Evolutionary conservation across 1,140 invertebrate genomes (phyloP), one percentile per base, ranked within the genome.

Genomic region (Drosophila pruinosa): DNA sequence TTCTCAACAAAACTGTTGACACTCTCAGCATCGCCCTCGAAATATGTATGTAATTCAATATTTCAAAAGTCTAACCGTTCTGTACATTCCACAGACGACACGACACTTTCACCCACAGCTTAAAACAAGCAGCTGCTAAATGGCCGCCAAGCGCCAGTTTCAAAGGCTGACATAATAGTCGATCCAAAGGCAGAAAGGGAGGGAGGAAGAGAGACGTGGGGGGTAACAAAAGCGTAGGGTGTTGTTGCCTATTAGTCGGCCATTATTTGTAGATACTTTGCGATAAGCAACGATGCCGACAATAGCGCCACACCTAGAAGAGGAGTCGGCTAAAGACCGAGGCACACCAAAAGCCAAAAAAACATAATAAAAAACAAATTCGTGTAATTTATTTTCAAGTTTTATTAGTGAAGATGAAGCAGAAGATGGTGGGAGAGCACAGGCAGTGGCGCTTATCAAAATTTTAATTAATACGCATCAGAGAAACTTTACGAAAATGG

Each of bases 391-490:
- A 86, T 86, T 86, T 86, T 71, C 76, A 86, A 80, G 47, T 74
- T 86, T 74, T 81, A 86, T 85, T 85, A 74, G 64, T n/a, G n/a
- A 54, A 54, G 41, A n/a, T 7, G 24, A n/a, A 17, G 34, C 4
- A 12, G 39, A 10, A 22, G 38, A 31, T n/a, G 45, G 17, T 39
- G 4, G 24, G 12, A 21, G 34, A 26, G 15, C 2, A 4, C 24
- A 24, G 58, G 31, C 58, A 26, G 26, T 24, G 17, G 69, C 65
- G 70, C 78, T 86, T 86, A 86, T 86, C 82, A 86, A 86, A 86
- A 82, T 86, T 86, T 86, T 86, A 86, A 86, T 86, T 86, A 86
- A 86, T 88, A 80, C 82, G 78, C 82, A 86, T 86, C 82, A 72
- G 78, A 75, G 72, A 75, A 86, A 89, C 69, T 88, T 86, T 73